Conservation (phyloP, 2,797 vertebrate genomes). For the Xenopus petersii region DNA sequence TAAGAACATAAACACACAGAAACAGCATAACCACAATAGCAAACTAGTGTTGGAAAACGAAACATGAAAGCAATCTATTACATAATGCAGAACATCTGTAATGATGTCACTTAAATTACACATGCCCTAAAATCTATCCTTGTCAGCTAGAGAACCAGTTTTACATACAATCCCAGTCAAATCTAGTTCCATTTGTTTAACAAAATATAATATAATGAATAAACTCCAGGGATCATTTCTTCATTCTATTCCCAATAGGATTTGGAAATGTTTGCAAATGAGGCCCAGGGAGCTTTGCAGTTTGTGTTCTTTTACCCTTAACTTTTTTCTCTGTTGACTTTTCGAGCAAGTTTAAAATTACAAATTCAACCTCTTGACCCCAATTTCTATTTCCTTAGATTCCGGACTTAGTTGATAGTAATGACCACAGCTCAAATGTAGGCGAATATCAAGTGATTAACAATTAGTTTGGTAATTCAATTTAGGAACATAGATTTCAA, state of each 20-base stretch:
- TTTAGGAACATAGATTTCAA: conserved; percentile 11
- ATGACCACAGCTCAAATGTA: not conserved
- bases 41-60: too few species aligned
- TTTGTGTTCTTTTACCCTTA: not conserved
- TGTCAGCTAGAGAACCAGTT: conserved; percentile 5
- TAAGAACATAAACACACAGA: too few species aligned
- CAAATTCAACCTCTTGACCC: conserved; percentile 19
- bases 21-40: too few species aligned
- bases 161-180: conserved; percentile 7
- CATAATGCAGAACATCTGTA: conserved; percentile 34
- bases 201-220: conserved; percentile 3
- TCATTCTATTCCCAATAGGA: conserved; percentile 12
- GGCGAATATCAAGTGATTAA: not conserved
- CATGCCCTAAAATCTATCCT: conserved; percentile 12
- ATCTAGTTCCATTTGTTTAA: conserved; percentile 12
- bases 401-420: conserved; percentile 2
- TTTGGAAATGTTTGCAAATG: conserved; percentile 1
- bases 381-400: conserved; percentile 3
- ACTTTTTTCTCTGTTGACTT: conserved; percentile 3
- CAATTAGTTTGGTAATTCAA: conserved; percentile 4
- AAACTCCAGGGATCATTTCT: not conserved
- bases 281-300: not conserved
- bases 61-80: conserved; percentile 2
- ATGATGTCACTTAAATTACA: conserved; percentile 27
- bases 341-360: conserved; percentile 19